A percentile compares a stretch with the other conserved stretches of the same genome.
These are phyloP conservation scores for Melinaea marsaeus DNA, from an alignment of 2,888 invertebrate genomes.

Conservation along the genomic window DNA sequence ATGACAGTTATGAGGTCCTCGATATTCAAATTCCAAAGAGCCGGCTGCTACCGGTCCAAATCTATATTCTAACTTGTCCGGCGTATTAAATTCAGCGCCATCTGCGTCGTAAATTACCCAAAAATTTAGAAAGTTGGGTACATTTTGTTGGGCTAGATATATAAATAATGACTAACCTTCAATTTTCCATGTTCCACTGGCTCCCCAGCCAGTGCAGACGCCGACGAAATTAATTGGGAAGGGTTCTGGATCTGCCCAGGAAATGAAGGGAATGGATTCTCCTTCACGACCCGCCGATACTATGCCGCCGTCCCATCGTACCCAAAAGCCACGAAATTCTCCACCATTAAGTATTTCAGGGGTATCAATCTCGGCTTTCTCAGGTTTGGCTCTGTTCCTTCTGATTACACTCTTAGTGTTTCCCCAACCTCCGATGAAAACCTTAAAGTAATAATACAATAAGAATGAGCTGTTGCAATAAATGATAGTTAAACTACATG, in stretches of 20 bases:
- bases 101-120: conserved; percentile 64
- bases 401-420: conserved; percentile 91
- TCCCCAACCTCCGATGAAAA: conserved; percentile 93
- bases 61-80: conserved; percentile 78
- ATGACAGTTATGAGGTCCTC: conserved; percentile 81
- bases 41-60: conserved; percentile 77
- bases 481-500: background rate
- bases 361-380: conserved; percentile 83
- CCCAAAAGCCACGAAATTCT: conserved; percentile 91
- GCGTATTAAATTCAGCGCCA: conserved; percentile 75
- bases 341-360: conserved; percentile 84
- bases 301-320: conserved; percentile 85
- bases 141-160: conserved; percentile 50
- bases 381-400: conserved; percentile 86
- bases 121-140: conserved; percentile 66
- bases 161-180: conserved; percentile 77
- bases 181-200: conserved; percentile 87
- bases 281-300: conserved; percentile 85
- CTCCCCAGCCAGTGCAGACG: conserved; percentile 92
- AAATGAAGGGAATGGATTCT: conserved; percentile 84
- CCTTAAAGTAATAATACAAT: conserved; percentile 49
- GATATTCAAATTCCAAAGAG: conserved; percentile 76
- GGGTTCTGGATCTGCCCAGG: conserved; percentile 83
- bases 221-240: conserved; percentile 86
- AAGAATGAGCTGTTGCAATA: background rate